A percentile compares a stretch with the other conserved stretches of the same genome.
Conservation (phyloP, 2,888 invertebrate genomes). For the Eristalis pertinax region DNA sequence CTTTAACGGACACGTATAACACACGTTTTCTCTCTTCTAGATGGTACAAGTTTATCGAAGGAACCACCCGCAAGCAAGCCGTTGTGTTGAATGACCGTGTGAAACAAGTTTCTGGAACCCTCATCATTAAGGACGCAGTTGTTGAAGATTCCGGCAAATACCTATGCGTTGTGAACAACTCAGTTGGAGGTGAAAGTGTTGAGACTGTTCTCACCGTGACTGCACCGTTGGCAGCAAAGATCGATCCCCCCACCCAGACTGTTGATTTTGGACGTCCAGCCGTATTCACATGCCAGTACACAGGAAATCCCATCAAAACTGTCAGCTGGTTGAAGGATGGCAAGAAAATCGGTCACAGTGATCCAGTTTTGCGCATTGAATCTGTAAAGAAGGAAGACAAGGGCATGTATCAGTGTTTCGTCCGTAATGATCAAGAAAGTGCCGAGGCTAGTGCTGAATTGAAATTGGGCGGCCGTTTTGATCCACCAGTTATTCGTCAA, state of each 20-base stretch:
- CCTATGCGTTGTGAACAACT: constrained; percentile 96
- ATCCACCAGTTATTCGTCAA: constrained; percentile 93
- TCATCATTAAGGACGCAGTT: constrained; percentile 94
- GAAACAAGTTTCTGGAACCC: constrained; percentile 95
- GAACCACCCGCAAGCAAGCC: constrained; percentile 92
- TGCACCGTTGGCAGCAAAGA: constrained; percentile 92
- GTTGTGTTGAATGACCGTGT: constrained; percentile 94
- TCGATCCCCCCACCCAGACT: constrained; percentile 95
- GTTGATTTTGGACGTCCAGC: constrained; percentile 97
- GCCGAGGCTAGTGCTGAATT: constrained; percentile 96
- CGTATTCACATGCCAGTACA: constrained; percentile 93
- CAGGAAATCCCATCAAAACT: constrained; percentile 94
- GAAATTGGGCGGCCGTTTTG: constrained; percentile 95
- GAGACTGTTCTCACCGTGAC: constrained; percentile 96
- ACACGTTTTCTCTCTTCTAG: constrained; percentile 83
- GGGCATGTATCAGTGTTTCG: constrained; percentile 98
- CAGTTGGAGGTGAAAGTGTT: constrained; percentile 95
- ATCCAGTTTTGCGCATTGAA: constrained; percentile 91
- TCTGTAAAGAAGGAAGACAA: constrained; percentile 96
- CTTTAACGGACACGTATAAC: background rate
- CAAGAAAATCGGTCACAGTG: constrained; percentile 90
- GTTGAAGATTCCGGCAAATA: constrained; percentile 97
- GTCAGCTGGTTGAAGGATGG: constrained; percentile 97
- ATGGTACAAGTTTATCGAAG: constrained; percentile 97
- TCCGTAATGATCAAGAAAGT: constrained; percentile 95